phyloP scores from a whole-genome alignment of 2,113 vertebrate genomes.

The Tragulus kanchil region DNA sequence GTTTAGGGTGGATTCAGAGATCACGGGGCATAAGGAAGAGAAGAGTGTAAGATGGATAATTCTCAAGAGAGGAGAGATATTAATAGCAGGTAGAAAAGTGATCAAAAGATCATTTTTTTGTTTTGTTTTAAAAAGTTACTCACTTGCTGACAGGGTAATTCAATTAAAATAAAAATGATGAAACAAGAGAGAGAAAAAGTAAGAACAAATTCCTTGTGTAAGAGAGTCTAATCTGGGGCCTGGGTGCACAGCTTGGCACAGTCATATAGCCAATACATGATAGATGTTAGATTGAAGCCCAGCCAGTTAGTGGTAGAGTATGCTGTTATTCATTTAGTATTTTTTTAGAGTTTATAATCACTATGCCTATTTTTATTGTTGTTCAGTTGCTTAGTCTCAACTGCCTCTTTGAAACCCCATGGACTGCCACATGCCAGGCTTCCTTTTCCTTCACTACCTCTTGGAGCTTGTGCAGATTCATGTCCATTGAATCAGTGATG shows the following conservation, averaged over 20 bases:
- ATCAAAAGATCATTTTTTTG: neutral
- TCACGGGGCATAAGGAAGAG: rapidly evolving
- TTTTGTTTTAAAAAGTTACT: neutral
- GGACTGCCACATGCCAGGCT: neutral
- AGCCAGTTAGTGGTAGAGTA: too few species aligned
- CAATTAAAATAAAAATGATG: neutral
- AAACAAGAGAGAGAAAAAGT: neutral
- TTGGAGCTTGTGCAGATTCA: neutral
- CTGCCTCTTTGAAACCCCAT: neutral
- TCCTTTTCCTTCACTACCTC: neutral
- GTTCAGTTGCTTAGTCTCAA: neutral
- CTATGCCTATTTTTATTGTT: neutral
- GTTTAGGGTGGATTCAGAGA: neutral
- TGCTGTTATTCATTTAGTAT: neutral
- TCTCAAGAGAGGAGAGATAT: neutral
- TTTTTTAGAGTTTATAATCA: neutral
- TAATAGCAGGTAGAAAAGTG: neutral
- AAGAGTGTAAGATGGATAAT: neutral
- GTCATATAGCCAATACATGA: too few species aligned
- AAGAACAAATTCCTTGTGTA: neutral
- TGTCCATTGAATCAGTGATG: neutral
- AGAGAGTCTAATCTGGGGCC: neutral
- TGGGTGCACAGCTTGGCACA: neutral
- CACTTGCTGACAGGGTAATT: neutral
- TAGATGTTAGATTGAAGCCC: neutral